Conservation (phyloP, 2,888 invertebrate species). For the Caenorhabditis sp. region DNA sequence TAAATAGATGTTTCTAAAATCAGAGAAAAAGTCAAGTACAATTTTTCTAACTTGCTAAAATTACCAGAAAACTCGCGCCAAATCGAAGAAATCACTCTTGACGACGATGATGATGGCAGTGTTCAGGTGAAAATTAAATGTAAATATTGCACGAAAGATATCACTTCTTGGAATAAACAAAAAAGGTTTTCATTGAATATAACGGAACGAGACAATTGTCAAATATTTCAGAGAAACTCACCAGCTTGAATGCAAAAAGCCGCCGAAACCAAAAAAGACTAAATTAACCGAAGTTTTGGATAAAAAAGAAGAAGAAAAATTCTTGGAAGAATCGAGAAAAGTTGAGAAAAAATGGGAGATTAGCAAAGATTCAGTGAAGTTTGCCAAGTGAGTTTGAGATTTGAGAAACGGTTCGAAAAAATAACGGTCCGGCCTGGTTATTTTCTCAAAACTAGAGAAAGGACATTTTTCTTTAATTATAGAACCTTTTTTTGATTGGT, state of each 20-base stretch:
- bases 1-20: no score
- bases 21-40: no score
- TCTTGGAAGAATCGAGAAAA: background rate
- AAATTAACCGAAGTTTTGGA: background rate
- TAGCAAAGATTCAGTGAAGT: slow-evolving; percentile 30
- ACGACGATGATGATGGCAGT: slow-evolving; percentile 10
- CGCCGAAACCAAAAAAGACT: slow-evolving; percentile 1
- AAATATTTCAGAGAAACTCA: slow-evolving; percentile 22
- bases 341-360: slow-evolving; percentile 15
- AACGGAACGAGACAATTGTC: background rate
- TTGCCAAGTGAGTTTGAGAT: slow-evolving; percentile 16
- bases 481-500: no score
- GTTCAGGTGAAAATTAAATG: slow-evolving; percentile 3
- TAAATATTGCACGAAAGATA: slow-evolving; percentile 16
- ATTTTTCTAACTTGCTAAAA: no score
- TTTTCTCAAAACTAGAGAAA: no score
- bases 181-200: slow-evolving; percentile 8
- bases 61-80: background rate
- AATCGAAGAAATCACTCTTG: slow-evolving; percentile 21
- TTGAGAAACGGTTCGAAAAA: no score
- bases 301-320: background rate
- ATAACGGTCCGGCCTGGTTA: no score
- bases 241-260: slow-evolving; percentile 9
- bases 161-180: slow-evolving; percentile 17
- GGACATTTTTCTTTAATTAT: no score